A percentile compares a stretch with the other conserved stretches of the same genome.
These are phyloP conservation scores for Drosophila glabriapex DNA, from an alignment of 2,888 invertebrate genomes.

Conservation along the genomic window DNA sequence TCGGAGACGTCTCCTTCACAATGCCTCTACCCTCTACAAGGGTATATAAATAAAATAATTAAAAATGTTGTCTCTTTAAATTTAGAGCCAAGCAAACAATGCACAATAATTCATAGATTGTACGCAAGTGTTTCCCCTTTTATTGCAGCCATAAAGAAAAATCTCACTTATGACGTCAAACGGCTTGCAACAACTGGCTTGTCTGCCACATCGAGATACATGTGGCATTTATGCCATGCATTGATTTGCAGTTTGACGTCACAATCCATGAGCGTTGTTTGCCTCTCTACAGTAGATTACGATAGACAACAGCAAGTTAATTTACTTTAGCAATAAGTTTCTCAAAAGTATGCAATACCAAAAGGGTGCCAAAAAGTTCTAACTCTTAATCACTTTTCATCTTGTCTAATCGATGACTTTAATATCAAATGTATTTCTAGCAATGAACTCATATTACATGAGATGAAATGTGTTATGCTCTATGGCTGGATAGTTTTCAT, in stretches of 20 bases:
- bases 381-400: background rate
- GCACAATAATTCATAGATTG: slow-evolving; percentile 29
- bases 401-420: background rate
- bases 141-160: background rate
- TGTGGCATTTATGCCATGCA: slow-evolving; percentile 4
- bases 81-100: slow-evolving; percentile 20
- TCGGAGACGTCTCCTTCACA: background rate
- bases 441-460: background rate
- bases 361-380: background rate
- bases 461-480: background rate
- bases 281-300: background rate
- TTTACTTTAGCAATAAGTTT: background rate
- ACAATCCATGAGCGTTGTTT: slow-evolving; percentile 14
- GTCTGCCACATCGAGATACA: slow-evolving; percentile 10
- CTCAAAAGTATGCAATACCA: slow-evolving; percentile 44
- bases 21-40: background rate
- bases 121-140: slow-evolving; percentile 4
- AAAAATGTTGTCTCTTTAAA: background rate
- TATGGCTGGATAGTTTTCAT: background rate
- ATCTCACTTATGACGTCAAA: slow-evolving; percentile 48
- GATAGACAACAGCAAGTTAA: background rate
- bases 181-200: slow-evolving; percentile 28
- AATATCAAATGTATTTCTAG: background rate
- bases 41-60: background rate
- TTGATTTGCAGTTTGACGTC: slow-evolving; percentile 52